Evolutionary conservation across 2,113 vertebrate species (phyloP).

Genomic region (Alces alces): DNA sequence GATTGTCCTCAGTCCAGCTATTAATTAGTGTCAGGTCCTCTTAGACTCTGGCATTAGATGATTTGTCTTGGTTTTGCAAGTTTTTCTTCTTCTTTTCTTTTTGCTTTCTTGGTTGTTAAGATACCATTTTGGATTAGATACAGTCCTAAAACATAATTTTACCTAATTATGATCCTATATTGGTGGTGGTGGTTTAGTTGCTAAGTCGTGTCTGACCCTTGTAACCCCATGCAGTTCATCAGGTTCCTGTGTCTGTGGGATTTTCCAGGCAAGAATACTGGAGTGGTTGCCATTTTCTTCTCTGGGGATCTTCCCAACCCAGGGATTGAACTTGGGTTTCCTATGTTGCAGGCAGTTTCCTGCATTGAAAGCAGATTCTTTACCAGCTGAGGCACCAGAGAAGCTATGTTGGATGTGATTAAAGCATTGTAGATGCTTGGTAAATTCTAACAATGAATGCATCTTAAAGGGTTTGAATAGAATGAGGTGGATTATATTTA

Average conservation of each 20-base stretch:
- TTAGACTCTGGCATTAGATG: not conserved
- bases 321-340: not conserved
- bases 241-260: not conserved
- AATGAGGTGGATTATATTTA: not conserved
- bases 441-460: not conserved
- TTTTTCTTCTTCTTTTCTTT: not conserved
- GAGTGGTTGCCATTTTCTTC: not conserved
- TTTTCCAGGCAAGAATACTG: not conserved
- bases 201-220: not conserved
- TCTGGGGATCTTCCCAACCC: not conserved
- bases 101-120: not conserved
- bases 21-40: not conserved
- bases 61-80: not conserved
- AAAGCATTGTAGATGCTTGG: not conserved
- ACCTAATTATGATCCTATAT: not conserved
- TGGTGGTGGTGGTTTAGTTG: not conserved
- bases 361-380: not conserved
- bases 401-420: not conserved
- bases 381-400: not conserved
- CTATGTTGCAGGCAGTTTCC: not conserved
- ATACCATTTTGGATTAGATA: not conserved
- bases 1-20: not conserved
- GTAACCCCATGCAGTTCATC: not conserved
- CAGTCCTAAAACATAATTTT: not conserved
- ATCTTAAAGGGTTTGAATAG: not conserved